phyloP scores from a whole-genome alignment of 2,888 invertebrate genomes.

The Ischnura elegans region DNA sequence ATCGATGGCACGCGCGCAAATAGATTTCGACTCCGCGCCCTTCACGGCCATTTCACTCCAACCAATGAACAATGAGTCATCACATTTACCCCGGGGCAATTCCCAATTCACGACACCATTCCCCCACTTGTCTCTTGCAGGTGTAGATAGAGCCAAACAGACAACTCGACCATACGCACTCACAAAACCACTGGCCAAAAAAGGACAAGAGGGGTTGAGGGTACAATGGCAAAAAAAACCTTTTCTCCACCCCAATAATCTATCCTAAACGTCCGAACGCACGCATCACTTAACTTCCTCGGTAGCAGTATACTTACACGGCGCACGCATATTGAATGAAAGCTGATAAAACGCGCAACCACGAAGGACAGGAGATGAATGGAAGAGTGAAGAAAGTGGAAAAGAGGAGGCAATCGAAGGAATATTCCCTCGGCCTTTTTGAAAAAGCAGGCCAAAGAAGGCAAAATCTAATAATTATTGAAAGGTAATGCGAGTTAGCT shows the following conservation, averaged over 20 bases:
- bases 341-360: neutral
- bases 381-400: neutral
- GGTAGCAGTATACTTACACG: neutral
- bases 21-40: slow-evolving; percentile 50
- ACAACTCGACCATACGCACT: neutral
- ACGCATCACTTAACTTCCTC: neutral
- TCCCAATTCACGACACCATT: slow-evolving; percentile 40
- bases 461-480: neutral
- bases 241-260: neutral
- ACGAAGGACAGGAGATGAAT: neutral
- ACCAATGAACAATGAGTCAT: slow-evolving; percentile 32
- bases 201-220: neutral
- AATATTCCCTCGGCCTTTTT: neutral
- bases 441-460: neutral
- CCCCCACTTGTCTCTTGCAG: no score
- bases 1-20: slow-evolving; percentile 53
- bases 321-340: no score
- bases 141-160: no score
- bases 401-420: neutral
- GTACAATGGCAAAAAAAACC: no score
- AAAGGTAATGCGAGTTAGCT: no score
- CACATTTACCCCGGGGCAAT: slow-evolving; percentile 47
- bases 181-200: neutral
- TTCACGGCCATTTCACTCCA: neutral
- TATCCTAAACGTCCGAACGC: neutral